A percentile compares a stretch with the other conserved stretches of the same genome.
phyloP scores from a whole-genome alignment of 2,888 invertebrate genomes.

The Pterostichus madidus region DNA sequence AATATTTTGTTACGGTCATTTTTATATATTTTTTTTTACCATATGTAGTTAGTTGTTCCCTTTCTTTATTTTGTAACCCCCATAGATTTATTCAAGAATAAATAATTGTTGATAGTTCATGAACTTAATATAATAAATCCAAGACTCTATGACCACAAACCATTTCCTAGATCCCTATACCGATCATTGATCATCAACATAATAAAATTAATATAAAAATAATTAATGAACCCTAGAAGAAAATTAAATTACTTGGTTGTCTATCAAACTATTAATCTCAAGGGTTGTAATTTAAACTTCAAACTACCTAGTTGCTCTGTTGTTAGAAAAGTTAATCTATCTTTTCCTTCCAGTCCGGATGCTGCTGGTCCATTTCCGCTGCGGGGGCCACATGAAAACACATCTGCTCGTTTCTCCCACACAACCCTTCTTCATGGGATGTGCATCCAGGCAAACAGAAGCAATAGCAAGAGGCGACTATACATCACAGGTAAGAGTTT shows the following conservation, averaged over 20 bases:
- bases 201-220: no score
- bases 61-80: no score
- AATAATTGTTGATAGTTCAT: no score
- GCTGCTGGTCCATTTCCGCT: conserved; percentile 57
- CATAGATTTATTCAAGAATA: no score
- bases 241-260: conserved; percentile 26
- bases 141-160: no score
- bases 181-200: no score
- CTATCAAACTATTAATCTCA: conserved; percentile 12
- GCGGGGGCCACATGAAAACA: conserved; percentile 1
- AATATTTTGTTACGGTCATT: no score
- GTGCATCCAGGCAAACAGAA: background rate
- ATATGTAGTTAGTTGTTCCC: no score
- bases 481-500: conserved; percentile 2
- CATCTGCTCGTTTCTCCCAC: conserved; percentile 61
- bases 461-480: background rate
- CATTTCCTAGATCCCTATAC: no score
- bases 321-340: conserved; percentile 42
- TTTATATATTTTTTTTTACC: no score
- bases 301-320: background rate
- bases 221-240: background rate
- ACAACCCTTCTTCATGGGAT: conserved; percentile 36
- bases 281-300: background rate
- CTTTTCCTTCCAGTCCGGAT: conserved; percentile 36
- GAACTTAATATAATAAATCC: no score